Conservation (phyloP, 2,888 invertebrate genomes). For the Griposia aprilina region DNA sequence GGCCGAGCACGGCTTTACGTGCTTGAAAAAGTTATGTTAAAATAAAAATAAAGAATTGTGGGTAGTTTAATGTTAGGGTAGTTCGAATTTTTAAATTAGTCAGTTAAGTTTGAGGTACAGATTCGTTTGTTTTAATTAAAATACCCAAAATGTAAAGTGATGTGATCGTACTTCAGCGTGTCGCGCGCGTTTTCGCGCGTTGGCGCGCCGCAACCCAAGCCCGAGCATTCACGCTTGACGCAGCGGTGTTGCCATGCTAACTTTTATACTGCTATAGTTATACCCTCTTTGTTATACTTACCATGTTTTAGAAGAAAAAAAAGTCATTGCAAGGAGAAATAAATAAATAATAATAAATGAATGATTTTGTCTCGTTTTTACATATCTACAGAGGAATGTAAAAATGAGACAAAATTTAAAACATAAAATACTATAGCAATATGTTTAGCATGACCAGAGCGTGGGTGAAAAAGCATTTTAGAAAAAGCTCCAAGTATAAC, state of each 20-base stretch:
- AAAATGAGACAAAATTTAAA: constrained; percentile 44
- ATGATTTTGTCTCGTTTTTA: constrained; percentile 49
- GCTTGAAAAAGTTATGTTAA: not conserved
- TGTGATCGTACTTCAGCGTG: constrained; percentile 46
- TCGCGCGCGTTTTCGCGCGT: constrained; percentile 60
- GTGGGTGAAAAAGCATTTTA: constrained; percentile 57
- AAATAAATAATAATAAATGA: constrained; percentile 12
- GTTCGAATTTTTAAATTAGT: not conserved
- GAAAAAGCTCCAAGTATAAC: not conserved
- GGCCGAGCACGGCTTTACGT: not conserved
- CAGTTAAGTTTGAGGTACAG: not conserved
- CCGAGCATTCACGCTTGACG: constrained; percentile 90
- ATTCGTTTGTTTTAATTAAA: constrained; percentile 28
- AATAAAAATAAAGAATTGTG: not conserved
- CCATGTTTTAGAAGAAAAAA: constrained; percentile 10
- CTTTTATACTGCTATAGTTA: constrained; percentile 64
- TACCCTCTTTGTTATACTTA: constrained; percentile 29
- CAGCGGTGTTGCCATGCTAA: constrained; percentile 77
- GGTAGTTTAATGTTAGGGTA: constrained; percentile 50
- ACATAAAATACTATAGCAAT: constrained; percentile 55
- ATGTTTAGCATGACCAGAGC: constrained; percentile 67
- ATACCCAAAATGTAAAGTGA: constrained; percentile 53
- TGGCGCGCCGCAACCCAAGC: constrained; percentile 87
- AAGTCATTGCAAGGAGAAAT: not conserved
- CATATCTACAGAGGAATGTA: constrained; percentile 51